A percentile compares a stretch with the other conserved stretches of the same genome.
These are phyloP conservation scores for Neoniphon sammara DNA, from an alignment of 2,797 vertebrate genomes.

Conservation along the genomic window DNA sequence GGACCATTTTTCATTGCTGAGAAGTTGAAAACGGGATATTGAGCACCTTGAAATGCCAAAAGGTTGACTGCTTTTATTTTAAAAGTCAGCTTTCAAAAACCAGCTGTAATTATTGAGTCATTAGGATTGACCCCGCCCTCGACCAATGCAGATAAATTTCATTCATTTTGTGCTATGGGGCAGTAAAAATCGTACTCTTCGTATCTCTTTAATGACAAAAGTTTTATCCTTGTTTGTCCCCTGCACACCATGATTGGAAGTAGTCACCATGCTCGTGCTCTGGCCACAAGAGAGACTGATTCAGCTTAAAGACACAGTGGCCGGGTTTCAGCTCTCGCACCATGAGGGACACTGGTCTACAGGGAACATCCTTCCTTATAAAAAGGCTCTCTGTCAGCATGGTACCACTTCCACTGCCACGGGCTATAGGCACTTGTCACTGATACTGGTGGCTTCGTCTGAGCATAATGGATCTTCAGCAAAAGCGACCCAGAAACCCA, in stretches of 20 bases:
- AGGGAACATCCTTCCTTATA: slow-evolving; percentile 28
- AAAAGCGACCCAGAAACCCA: not conserved
- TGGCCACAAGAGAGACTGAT: slow-evolving; percentile 15
- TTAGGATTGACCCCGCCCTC: slow-evolving; percentile 27
- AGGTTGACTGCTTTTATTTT: too few relatives aligned
- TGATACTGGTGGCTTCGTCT: not conserved
- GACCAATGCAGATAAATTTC: not conserved
- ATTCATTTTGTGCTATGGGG: not conserved
- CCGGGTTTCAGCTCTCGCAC: slow-evolving; percentile 29
- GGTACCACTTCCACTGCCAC: slow-evolving; percentile 6
- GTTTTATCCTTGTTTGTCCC: not conserved
- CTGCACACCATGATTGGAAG: not conserved
- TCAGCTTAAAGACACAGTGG: slow-evolving; percentile 30
- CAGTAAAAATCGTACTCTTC: slow-evolving; percentile 4
- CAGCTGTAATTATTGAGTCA: slow-evolving; percentile 26
- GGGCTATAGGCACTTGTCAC: not conserved
- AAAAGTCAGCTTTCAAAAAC: not conserved
- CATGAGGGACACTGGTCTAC: not conserved
- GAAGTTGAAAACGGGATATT: too few relatives aligned
- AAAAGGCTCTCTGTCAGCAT: slow-evolving; percentile 33
- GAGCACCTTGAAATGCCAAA: too few relatives aligned
- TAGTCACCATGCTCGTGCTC: not conserved
- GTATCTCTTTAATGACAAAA: not conserved
- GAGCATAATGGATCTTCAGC: not conserved
- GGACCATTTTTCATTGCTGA: too few relatives aligned